Evolutionary conservation across 2,797 vertebrate species (phyloP), one percentile per base, ranked within the genome.

Genomic region (Aerospiza tachiro): DNA sequence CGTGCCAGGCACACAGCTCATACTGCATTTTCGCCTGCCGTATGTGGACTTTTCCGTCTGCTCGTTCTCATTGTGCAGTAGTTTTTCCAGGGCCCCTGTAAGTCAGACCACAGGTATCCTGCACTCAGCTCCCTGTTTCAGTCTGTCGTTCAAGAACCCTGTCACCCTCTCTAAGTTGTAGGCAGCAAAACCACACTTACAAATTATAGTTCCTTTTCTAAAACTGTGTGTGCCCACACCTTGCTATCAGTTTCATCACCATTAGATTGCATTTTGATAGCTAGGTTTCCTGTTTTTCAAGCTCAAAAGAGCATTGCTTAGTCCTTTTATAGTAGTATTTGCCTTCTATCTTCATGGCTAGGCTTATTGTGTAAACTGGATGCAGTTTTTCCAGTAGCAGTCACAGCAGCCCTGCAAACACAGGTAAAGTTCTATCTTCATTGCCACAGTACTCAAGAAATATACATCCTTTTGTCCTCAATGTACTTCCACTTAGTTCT

Each of bases 221-320:
- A 82, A 96, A 93, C 50, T 10, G 15, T 35, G 19, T 42, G 38
- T 92, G 63, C 83, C 71, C 59, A 87, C 78, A 93, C 22, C 50
- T 73, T 79, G 16, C 73, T 96, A 84, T 86, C 86, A 62, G 66
- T 96, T 86, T 93, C 93, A 93, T 66, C 70, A 79, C 19, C 66
- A 93, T 84, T 89, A 97, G 81, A 85, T 82, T 38, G 63, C 74
- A 47, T 58, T 82, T 77, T 85, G 80, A 90, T 86, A 90, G 59
- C 18, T 33, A 89, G 21, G 23, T 44, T 96, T 95, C 92, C 90
- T 97, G 95, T 91, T 96, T 95, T 89, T 92, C 80, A 93, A n/a
- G 58, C 45, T 82, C 4, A 0, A 44, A 67, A 89, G 62, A 59
- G n/a, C 38, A 56, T 6, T 80, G 59, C 40, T 31, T 79, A 70